Evolutionary conservation across 2,888 invertebrate species (phyloP).

Genomic region (Hydraecia micacea): DNA sequence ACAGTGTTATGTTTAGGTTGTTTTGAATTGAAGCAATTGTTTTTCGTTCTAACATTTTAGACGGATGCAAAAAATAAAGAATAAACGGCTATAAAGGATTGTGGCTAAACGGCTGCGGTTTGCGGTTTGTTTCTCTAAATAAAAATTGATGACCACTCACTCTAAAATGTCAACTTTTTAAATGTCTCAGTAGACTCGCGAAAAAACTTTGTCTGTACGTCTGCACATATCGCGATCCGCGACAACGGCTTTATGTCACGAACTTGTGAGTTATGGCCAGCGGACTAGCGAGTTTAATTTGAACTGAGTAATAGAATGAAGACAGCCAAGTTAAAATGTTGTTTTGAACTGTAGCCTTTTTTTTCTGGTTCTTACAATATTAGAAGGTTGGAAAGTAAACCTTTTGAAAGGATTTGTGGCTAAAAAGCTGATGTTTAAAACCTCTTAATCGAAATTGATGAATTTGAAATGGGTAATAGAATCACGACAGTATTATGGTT

Average conservation of each 20-base stretch:
- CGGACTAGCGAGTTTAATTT: constrained; percentile 20
- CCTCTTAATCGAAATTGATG: too few species aligned
- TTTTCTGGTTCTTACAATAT: too few species aligned
- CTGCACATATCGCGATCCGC: constrained; percentile 39
- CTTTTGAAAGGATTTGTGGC: too few species aligned
- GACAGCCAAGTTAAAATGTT: too few species aligned
- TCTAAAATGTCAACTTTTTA: not conserved
- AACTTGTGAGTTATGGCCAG: constrained; percentile 71
- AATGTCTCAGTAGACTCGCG: constrained; percentile 7
- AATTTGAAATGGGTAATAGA: constrained; percentile 42
- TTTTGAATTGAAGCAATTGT: not conserved
- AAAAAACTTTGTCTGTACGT: constrained; percentile 36
- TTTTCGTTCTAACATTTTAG: not conserved
- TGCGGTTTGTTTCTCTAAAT: not conserved
- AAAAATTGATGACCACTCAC: not conserved
- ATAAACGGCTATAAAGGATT: too few species aligned
- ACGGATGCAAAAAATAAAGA: not conserved
- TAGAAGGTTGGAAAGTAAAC: too few species aligned
- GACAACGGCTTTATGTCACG: constrained; percentile 48
- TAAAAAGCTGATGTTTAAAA: too few species aligned
- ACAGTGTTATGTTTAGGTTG: not conserved
- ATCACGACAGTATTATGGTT: constrained; percentile 20
- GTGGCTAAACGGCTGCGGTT: not conserved
- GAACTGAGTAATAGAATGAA: too few species aligned
- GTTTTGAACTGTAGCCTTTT: too few species aligned